phyloP scores from a whole-genome alignment of 2,888 invertebrate genomes.

The Coremacera marginata region DNA sequence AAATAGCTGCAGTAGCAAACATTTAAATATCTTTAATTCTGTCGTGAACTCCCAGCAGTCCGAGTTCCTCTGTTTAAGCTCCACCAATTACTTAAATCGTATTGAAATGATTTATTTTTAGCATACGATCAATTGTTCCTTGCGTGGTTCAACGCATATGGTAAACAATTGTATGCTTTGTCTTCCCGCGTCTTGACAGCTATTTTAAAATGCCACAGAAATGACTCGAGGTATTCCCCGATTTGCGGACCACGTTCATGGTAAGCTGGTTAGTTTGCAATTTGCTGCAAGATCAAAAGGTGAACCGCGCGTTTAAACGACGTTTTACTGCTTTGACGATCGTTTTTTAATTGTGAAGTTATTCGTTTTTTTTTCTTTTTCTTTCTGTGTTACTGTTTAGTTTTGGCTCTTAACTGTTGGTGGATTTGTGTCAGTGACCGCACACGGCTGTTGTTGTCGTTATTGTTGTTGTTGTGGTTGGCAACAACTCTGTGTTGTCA shows the following conservation, averaged over 20 bases:
- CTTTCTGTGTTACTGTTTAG: neutral
- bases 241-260: neutral
- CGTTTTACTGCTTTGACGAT: slow-evolving; percentile 16
- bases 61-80: neutral
- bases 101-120: slow-evolving; percentile 4
- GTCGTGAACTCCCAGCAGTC: neutral
- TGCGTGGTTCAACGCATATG: slow-evolving; percentile 49
- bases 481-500: slow-evolving; percentile 12
- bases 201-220: slow-evolving; percentile 53
- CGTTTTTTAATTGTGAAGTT: slow-evolving; percentile 35
- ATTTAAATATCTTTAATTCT: slow-evolving; percentile 27
- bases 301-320: slow-evolving; percentile 28
- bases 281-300: slow-evolving; percentile 48
- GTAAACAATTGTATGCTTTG: slow-evolving; percentile 59
- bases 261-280: slow-evolving; percentile 42
- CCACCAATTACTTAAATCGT: neutral
- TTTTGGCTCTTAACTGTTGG: neutral
- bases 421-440: slow-evolving; percentile 37
- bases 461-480: slow-evolving; percentile 19
- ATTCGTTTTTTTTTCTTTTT: neutral
- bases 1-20: slow-evolving; percentile 23
- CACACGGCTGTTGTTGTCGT: slow-evolving; percentile 22
- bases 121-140: slow-evolving; percentile 16
- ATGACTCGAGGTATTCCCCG: slow-evolving; percentile 30
- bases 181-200: slow-evolving; percentile 55